Evolutionary conservation across 1,140 invertebrate species (phyloP).

Genomic region (Stratiolaelaps scimitus): DNA sequence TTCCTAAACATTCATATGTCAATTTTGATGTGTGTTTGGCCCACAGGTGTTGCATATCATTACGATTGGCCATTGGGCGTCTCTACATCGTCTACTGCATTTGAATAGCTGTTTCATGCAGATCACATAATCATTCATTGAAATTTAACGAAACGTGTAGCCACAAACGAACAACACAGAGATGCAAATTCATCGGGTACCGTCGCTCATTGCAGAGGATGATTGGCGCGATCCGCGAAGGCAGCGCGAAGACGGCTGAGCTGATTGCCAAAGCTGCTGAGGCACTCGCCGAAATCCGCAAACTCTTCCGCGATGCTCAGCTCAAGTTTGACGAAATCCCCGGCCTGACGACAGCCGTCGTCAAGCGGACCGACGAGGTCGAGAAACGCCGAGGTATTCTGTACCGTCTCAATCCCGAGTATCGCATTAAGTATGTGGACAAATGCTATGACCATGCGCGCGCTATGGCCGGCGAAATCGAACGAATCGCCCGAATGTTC

Average conservation of each 20-base stretch:
- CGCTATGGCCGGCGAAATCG: constrained; percentile 10
- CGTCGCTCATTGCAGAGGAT: constrained; percentile 6
- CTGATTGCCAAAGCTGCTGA: constrained; percentile 5
- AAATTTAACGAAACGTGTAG: no score
- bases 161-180: no score
- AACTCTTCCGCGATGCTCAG: background rate
- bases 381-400: constrained; percentile 39
- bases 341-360: constrained; percentile 33
- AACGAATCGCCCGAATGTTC: constrained; percentile 21
- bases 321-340: constrained; percentile 30
- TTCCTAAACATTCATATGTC: background rate
- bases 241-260: background rate
- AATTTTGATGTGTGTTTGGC: background rate
- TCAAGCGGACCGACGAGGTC: constrained; percentile 38
- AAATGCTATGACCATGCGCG: constrained; percentile 42
- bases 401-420: constrained; percentile 53
- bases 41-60: background rate
- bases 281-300: constrained; percentile 5
- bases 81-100: no score
- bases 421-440: constrained; percentile 51
- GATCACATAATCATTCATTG: no score
- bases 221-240: background rate
- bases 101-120: no score
- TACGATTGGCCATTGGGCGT: no score
- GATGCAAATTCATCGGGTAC: no score